Percentiles rank a stretch among this genome's conserved stretches.
phyloP scores from a whole-genome alignment of 1,140 invertebrate genomes.

The Brachionus rubens region DNA sequence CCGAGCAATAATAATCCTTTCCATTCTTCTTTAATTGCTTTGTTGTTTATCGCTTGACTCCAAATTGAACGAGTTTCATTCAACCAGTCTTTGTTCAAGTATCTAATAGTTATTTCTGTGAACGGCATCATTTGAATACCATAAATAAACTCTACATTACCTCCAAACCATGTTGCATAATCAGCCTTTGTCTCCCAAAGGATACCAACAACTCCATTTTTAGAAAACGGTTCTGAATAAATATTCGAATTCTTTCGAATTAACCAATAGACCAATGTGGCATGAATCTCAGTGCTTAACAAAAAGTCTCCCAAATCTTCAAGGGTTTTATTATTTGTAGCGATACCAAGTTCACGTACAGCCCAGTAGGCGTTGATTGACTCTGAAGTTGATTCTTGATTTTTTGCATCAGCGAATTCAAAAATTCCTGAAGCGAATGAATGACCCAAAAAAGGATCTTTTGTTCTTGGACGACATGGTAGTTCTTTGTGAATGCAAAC shows the following conservation, averaged over 20 bases:
- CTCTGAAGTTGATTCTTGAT: slow-evolving; percentile 44
- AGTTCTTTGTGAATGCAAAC: slow-evolving; percentile 19
- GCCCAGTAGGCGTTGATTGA: slow-evolving; percentile 7
- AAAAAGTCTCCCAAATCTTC: slow-evolving; percentile 25
- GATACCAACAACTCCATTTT: slow-evolving; percentile 24
- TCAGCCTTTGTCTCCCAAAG: slow-evolving; percentile 29
- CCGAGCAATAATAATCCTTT: slow-evolving; percentile 25
- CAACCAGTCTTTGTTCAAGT: slow-evolving; percentile 1
- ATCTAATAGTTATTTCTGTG: neutral
- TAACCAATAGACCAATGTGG: slow-evolving; percentile 6
- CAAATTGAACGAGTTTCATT: slow-evolving; percentile 2
- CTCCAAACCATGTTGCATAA: slow-evolving; percentile 40
- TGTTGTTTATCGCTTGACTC: neutral
- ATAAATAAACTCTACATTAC: slow-evolving; percentile 35
- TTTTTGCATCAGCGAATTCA: slow-evolving; percentile 26
- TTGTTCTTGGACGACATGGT: slow-evolving; percentile 7
- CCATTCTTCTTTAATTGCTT: slow-evolving; percentile 4
- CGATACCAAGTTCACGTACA: neutral
- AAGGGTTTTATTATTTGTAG: neutral
- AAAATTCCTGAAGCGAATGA: slow-evolving; percentile 2
- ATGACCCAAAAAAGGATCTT: slow-evolving; percentile 9
- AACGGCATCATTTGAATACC: slow-evolving; percentile 42
- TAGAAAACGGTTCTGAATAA: slow-evolving; percentile 1
- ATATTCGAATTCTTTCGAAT: neutral
- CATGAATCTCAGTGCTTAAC: slow-evolving; percentile 1